Evolutionary conservation across 2,888 invertebrate genomes (phyloP).

Genomic region (Oxytorus armatus): DNA sequence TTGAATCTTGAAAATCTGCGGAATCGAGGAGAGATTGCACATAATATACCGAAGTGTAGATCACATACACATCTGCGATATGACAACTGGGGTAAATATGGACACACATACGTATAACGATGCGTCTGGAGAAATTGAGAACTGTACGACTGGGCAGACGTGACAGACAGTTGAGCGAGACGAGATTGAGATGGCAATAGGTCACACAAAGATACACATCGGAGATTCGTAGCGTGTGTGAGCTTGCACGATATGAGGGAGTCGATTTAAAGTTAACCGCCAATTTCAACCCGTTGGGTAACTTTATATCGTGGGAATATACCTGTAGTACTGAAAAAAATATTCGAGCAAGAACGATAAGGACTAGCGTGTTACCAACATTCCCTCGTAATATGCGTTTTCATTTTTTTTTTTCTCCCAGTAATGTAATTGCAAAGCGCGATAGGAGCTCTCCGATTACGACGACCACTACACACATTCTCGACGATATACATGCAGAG

Average conservation of each 20-base stretch:
- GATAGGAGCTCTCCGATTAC: background rate
- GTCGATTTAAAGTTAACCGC: background rate
- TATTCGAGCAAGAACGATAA: background rate
- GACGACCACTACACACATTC: background rate
- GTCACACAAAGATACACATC: background rate
- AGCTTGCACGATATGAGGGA: background rate
- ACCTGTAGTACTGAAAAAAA: background rate
- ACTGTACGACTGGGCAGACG: background rate
- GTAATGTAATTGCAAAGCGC: conserved; percentile 4
- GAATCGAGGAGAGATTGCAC: background rate
- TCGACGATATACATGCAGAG: no score
- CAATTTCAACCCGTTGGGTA: background rate
- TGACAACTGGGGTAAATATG: background rate
- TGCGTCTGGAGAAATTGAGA: background rate
- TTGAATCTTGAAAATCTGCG: no score
- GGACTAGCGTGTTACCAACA: background rate
- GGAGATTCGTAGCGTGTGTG: background rate
- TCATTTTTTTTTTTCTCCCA: background rate
- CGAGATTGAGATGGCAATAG: background rate
- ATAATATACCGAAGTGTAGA: background rate
- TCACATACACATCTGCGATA: background rate
- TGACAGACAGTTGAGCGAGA: background rate
- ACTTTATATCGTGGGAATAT: no score
- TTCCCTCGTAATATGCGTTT: background rate
- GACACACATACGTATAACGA: background rate